phyloP scores from a whole-genome alignment of 2,888 invertebrate species.

The Synergus laeviventris region DNA sequence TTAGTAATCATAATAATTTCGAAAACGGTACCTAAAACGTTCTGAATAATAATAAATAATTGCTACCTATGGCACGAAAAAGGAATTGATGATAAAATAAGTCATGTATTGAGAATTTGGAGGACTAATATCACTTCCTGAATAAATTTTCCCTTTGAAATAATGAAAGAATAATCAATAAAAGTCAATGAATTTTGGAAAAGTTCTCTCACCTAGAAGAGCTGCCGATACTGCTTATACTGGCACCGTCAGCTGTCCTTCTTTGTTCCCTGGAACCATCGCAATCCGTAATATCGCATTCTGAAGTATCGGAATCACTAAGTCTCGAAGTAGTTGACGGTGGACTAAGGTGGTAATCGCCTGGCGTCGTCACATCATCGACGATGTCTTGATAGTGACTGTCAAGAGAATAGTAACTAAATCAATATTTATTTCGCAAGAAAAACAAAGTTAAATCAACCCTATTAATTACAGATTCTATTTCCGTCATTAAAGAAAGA shows the following conservation, averaged over 20 bases:
- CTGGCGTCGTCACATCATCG: slow-evolving; percentile 82
- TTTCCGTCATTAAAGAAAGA: too few species aligned
- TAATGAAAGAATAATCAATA: slow-evolving; percentile 18
- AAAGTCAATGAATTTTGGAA: slow-evolving; percentile 32
- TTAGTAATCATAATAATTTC: too few species aligned
- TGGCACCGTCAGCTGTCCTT: slow-evolving; percentile 87
- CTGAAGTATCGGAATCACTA: slow-evolving; percentile 94
- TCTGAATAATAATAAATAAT: neutral
- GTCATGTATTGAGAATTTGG: slow-evolving; percentile 3
- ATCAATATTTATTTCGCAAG: neutral
- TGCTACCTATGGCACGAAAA: neutral
- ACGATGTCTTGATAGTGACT: slow-evolving; percentile 78
- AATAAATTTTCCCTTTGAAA: slow-evolving; percentile 5
- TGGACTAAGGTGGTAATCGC: slow-evolving; percentile 91
- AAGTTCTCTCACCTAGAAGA: slow-evolving; percentile 83
- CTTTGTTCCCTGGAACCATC: slow-evolving; percentile 77
- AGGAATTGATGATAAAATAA: neutral
- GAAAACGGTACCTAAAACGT: neutral
- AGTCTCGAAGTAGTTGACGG: slow-evolving; percentile 91
- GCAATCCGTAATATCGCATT: slow-evolving; percentile 77
- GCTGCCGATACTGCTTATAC: slow-evolving; percentile 94
- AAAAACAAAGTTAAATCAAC: neutral
- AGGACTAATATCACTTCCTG: neutral
- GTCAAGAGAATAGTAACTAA: slow-evolving; percentile 12
- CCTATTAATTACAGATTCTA: neutral